These are phyloP conservation scores for Peromyscus melanophrys DNA, from an alignment of 2,797 vertebrate species.

Conservation along the genomic window DNA sequence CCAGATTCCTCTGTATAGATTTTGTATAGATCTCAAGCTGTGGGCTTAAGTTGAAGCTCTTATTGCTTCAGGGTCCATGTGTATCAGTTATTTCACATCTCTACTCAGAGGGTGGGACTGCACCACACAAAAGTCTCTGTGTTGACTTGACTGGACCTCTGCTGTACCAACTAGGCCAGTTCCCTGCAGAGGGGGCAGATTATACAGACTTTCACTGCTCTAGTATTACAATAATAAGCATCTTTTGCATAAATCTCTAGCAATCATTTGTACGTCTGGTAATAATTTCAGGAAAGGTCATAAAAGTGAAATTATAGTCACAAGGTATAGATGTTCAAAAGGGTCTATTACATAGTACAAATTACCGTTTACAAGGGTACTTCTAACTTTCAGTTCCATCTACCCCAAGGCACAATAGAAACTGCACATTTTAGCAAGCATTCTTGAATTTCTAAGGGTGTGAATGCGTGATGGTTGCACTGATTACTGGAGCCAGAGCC, in stretches of 20 bases:
- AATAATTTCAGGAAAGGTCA: constrained; percentile 50
- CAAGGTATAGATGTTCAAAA: constrained; percentile 40
- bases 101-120: not conserved
- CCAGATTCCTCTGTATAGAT: not conserved
- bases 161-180: not conserved
- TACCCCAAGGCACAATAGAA: constrained; percentile 19
- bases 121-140: not conserved
- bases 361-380: constrained; percentile 34
- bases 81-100: constrained; percentile 48
- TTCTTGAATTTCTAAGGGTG: constrained; percentile 51
- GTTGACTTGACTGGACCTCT: constrained; percentile 1
- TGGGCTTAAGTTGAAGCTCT: not conserved
- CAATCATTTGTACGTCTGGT: not conserved
- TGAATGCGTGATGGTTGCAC: not conserved
- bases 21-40: not conserved
- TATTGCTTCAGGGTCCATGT: not conserved
- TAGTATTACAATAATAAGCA: constrained; percentile 46
- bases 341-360: not conserved
- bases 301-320: constrained; percentile 57
- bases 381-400: constrained; percentile 28
- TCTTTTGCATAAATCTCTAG: constrained; percentile 57
- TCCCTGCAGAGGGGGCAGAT: not conserved
- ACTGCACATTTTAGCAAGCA: constrained; percentile 11
- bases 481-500: constrained; percentile 30
- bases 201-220: constrained; percentile 5